These are phyloP conservation scores for Meiosimyza decipiens DNA, from an alignment of 2,888 invertebrate genomes.

Conservation along the genomic window DNA sequence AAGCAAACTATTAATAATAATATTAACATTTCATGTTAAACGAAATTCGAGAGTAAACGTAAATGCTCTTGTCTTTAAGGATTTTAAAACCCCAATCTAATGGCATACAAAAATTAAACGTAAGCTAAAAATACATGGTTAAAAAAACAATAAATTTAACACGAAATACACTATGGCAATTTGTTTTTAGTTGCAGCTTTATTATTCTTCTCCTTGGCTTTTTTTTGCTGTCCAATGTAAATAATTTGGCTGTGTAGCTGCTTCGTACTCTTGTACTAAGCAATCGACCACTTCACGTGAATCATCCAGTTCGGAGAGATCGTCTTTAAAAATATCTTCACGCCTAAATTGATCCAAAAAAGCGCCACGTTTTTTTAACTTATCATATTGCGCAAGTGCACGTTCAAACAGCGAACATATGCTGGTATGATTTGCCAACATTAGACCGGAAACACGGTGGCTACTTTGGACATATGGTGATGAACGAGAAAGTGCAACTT, in stretches of 20 bases:
- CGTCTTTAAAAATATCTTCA: conserved; percentile 94
- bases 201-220: too few relatives aligned
- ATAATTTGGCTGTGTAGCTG: conserved; percentile 92
- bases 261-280: conserved; percentile 94
- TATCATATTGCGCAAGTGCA: conserved; percentile 93
- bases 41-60: too few relatives aligned
- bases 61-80: too few relatives aligned
- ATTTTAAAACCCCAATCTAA: too few relatives aligned
- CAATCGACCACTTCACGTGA: conserved; percentile 92
- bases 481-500: conserved; percentile 94
- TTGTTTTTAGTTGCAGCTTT: too few relatives aligned
- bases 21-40: too few relatives aligned
- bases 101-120: too few relatives aligned
- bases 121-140: too few relatives aligned
- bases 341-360: conserved; percentile 97
- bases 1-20: too few relatives aligned
- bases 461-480: conserved; percentile 96
- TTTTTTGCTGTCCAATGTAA: conserved; percentile 73
- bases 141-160: too few relatives aligned
- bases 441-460: conserved; percentile 95
- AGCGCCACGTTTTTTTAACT: conserved; percentile 93
- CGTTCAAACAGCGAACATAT: conserved; percentile 95
- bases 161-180: too few relatives aligned
- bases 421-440: conserved; percentile 99
- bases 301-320: conserved; percentile 89